Evolutionary conservation across 2,113 vertebrate species (phyloP), one percentile per base, ranked within the genome.

Genomic region (Tupaia chinensis): DNA sequence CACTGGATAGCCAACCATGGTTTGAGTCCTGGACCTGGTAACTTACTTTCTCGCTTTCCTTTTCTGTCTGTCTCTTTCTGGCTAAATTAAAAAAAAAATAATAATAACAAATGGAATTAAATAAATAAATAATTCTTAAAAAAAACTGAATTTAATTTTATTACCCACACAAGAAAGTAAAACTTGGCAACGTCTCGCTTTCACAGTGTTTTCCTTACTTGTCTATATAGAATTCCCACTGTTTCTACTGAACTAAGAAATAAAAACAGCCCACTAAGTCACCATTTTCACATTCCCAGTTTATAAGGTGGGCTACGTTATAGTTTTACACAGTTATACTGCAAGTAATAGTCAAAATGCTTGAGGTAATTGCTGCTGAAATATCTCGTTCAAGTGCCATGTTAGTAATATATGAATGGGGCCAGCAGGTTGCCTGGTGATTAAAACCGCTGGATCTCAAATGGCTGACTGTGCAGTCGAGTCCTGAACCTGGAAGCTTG

Each of bases 151-250:
- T 72, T 92, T 73, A 98, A 97, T 97, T 73, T 15, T 16, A 25
- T 95, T 95, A 87, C 61, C 44, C 44, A 96, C 27, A 96, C 32
- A 82, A 97, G 68, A 94, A 94, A 97, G 17, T 88, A 91, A 86
- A 13, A 94, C 27, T 87, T 61, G 11, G 14, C 29, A 92, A 11
- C 27, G 95, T 96, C 66, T 94, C 77, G 82, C 6, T 54, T 93
- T 92, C 16, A 91, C 27, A 60, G 19, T 83, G 19, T 93, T 97
- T 97, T 87, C 66, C 79, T 63, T 86, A 82, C 6, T 79, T 16
- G 66, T 17, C 7, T 58, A 15, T 69, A 69, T 44, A 82, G 90
- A 88, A 88, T 78, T 60, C 5, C 86, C 12, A 85, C 23, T 94
- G 34, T 73, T 89, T 84, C 72, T 89, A 84, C 60, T 93, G 53